These are phyloP conservation scores for Gymnorhina tibicen DNA, from an alignment of 2,113 vertebrate species.

Conservation along the genomic window DNA sequence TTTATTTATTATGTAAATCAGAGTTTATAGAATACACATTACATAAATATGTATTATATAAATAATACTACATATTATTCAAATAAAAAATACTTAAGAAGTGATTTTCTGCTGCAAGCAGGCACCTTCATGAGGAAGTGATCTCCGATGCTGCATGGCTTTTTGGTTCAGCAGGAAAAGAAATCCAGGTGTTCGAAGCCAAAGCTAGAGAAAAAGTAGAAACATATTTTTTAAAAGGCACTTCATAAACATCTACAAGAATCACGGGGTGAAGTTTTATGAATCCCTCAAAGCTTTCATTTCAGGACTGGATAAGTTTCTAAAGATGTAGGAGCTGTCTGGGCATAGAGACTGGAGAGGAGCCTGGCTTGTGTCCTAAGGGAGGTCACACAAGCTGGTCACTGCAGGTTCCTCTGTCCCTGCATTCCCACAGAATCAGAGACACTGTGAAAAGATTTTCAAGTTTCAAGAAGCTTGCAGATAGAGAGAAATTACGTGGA, in stretches of 20 bases:
- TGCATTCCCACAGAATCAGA: not conserved
- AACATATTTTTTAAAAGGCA: not conserved
- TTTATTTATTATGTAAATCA: not conserved
- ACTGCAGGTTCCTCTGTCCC: not conserved
- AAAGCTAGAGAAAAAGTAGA: not conserved
- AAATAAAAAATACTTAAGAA: not conserved
- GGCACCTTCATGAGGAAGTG: not conserved
- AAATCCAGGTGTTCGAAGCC: not conserved
- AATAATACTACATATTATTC: not conserved
- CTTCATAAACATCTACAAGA: not conserved
- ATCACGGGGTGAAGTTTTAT: not conserved
- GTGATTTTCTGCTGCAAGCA: not conserved
- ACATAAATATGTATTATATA: not conserved
- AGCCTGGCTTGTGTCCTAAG: not conserved
- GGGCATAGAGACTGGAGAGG: not conserved
- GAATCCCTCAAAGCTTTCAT: not conserved
- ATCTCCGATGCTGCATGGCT: not conserved
- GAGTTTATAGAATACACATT: fast-evolving
- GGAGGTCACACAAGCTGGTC: not conserved
- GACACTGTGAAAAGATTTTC: not conserved
- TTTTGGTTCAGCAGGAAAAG: not conserved
- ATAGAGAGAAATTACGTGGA: not conserved
- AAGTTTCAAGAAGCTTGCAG: not conserved
- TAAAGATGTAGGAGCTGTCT: not conserved
- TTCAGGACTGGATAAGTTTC: not conserved